Base-by-base conservation (phyloP, 2,797 vertebrate species). In the Eleutherodactylus coqui region DNA sequence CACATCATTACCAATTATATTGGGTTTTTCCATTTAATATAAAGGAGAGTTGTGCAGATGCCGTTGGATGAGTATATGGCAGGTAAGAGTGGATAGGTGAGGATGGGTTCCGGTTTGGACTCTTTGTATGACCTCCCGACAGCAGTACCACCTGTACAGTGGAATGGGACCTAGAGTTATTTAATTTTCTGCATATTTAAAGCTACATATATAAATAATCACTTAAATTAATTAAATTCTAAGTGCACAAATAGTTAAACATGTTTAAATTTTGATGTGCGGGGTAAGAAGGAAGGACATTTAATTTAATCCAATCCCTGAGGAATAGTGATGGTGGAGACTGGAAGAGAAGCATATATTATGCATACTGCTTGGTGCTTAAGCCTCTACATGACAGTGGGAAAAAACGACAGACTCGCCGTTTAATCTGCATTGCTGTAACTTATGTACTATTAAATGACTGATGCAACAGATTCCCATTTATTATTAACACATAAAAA, bases 391-490 rank as follows among this genome's bases (percentile, higher is more conserved):
- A 64, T 24, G 82, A 86, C 88, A 87, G 89, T 75, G 10, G 0
- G 11, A 17, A 17, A n/a, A 53, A 75, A 41, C 76, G 1, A 10
- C 77, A n/a, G 69, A 34, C 82, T 60, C 5, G 72, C 75, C 55
- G 69, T 84, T 84, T 89, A 82, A 41, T 89, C 87, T 86, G n/a
- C 0, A 11, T 80, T 55, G 64, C 88, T 62, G 58, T 82, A 45
- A 77, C 89, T 90, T 87, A 75, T n/a, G 4, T n/a, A 24, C 78
- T 17, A 73, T 38, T 70, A 60, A 69, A 64, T 89, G 90, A 90
- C 86, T 85, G 88, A 90, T 87, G 89, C 1, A 2, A 76, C 55
- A 77, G 75, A 90, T 27, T 83, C 88, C 77, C 79, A 81, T 91
- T 91, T 90, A 78, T 41, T 90, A 62, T 84, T 67, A 87, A 86